phyloP scores from a whole-genome alignment of 2,888 invertebrate species.

The Holacanthella duospinosa region DNA sequence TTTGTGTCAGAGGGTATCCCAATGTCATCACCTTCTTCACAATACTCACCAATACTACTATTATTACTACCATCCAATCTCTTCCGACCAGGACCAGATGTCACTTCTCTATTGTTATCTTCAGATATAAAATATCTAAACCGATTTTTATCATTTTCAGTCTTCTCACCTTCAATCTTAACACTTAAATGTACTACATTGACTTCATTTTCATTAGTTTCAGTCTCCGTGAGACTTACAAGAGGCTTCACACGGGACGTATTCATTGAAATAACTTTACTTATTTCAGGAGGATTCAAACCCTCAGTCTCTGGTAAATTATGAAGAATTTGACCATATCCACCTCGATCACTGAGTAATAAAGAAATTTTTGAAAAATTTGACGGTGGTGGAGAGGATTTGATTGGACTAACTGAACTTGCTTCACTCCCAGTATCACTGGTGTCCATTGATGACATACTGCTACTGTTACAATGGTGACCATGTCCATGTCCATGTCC shows the following conservation, averaged over 20 bases:
- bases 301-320: not conserved
- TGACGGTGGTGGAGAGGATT: not conserved
- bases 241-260: not conserved
- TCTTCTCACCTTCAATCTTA: not conserved
- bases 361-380: not conserved
- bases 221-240: not conserved
- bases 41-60: constrained; percentile 6
- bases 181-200: not conserved
- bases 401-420: constrained; percentile 5
- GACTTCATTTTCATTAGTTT: not conserved
- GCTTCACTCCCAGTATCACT: constrained; percentile 20
- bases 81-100: not conserved
- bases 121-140: too few species aligned
- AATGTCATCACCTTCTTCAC: constrained; percentile 19
- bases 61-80: not conserved
- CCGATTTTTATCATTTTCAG: too few species aligned
- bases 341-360: not conserved
- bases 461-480: too few species aligned
- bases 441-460: constrained; percentile 20
- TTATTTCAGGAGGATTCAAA: not conserved
- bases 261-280: not conserved
- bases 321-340: too few species aligned
- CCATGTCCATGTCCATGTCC: too few species aligned
- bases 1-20: constrained; percentile 10
- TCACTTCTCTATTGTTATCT: not conserved